These are phyloP conservation scores for Garra rufa DNA, from an alignment of 2,113 vertebrate genomes.

Conservation along the genomic window DNA sequence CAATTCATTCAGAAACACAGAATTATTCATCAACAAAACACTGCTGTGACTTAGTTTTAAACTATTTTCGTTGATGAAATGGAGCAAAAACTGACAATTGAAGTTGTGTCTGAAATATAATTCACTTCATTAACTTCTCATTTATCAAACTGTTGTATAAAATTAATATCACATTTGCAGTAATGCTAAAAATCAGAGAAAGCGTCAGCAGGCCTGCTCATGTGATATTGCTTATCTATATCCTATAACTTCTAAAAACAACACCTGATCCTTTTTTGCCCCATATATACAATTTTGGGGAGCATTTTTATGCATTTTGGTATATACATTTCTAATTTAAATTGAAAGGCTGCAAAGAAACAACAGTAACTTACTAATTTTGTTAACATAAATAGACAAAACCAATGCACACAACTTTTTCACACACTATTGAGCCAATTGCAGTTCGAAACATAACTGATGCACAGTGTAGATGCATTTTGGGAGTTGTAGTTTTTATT, in stretches of 20 bases:
- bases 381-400: neutral
- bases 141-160: too few relatives aligned
- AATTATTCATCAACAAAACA: too few relatives aligned
- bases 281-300: neutral
- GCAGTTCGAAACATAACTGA: neutral
- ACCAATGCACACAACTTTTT: neutral
- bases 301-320: neutral
- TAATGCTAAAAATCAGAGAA: neutral
- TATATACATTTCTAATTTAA: neutral
- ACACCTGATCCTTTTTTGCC: neutral
- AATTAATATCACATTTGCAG: too few relatives aligned
- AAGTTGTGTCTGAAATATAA: neutral
- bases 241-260: neutral
- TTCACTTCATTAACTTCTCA: too few relatives aligned
- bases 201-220: neutral
- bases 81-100: neutral
- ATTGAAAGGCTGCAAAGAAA: neutral
- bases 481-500: too few relatives aligned
- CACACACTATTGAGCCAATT: neutral
- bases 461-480: neutral
- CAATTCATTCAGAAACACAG: neutral
- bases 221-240: neutral
- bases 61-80: neutral
- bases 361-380: neutral
- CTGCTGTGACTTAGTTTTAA: neutral